Evolutionary conservation across 2,888 invertebrate genomes (phyloP).

Genomic region (Pristionchus exspectatus): DNA sequence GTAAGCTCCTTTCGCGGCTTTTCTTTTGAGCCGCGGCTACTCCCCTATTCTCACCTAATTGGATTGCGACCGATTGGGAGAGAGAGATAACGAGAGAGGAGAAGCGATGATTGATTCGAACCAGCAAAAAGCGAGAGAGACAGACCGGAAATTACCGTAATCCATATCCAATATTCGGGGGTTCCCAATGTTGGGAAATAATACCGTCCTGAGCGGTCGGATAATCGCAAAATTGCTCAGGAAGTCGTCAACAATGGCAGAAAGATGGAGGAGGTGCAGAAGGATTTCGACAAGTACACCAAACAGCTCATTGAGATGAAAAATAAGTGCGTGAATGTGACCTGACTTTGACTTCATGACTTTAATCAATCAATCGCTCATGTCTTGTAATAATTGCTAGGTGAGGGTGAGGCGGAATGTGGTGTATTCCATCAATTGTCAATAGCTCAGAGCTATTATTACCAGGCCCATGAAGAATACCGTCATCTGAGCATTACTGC

Average conservation of each 20-base stretch:
- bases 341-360: too few species aligned
- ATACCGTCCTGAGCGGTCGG: neutral
- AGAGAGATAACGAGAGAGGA: neutral
- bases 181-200: neutral
- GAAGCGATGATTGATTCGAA: slow-evolving; percentile 44
- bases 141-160: neutral
- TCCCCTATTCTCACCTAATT: slow-evolving; percentile 43
- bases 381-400: too few species aligned
- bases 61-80: slow-evolving; percentile 25
- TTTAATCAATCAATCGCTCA: too few species aligned
- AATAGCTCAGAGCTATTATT: too few species aligned
- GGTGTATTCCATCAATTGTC: too few species aligned
- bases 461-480: too few species aligned
- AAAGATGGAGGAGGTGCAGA: slow-evolving; percentile 64
- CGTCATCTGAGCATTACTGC: too few species aligned
- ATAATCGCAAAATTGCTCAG: neutral
- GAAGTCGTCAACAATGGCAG: slow-evolving; percentile 65
- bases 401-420: too few species aligned
- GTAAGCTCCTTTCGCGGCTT: slow-evolving; percentile 26
- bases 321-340: slow-evolving; percentile 64
- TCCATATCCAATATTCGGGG: neutral
- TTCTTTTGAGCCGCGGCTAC: neutral
- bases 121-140: slow-evolving; percentile 35
- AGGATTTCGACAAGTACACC: slow-evolving; percentile 68
- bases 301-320: slow-evolving; percentile 68